Conservation (phyloP, 2,113 vertebrate genomes). For the Tragelaphus strepsiceros region DNA sequence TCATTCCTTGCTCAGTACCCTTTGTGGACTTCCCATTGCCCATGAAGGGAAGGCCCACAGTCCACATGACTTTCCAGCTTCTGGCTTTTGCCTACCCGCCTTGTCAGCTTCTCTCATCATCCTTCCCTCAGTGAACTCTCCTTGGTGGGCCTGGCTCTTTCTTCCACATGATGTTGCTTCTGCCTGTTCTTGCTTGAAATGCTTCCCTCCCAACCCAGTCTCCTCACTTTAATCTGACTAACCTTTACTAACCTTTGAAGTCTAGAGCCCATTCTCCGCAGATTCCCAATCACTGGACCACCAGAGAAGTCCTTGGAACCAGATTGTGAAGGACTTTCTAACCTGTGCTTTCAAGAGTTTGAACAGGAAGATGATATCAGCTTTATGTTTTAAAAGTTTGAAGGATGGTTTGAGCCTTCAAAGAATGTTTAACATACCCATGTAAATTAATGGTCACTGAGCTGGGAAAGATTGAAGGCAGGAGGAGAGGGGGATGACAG, state of each 20-base stretch:
- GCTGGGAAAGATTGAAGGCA: not conserved
- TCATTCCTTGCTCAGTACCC: not conserved
- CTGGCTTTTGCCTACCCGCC: not conserved
- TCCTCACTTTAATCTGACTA: not conserved
- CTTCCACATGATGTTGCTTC: not conserved
- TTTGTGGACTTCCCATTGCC: not conserved
- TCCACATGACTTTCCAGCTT: not conserved
- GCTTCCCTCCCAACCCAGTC: not conserved
- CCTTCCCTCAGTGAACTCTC: not conserved
- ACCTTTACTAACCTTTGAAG: not conserved
- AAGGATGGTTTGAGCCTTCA: not conserved
- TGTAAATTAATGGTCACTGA: not conserved
- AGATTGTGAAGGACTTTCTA: not conserved
- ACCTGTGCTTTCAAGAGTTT: not conserved
- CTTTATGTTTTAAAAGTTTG: not conserved
- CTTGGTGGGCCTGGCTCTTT: not conserved
- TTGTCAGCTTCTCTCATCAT: not conserved
- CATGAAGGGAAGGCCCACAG: not conserved
- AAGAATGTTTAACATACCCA: not conserved
- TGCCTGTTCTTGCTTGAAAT: not conserved
- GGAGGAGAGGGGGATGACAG: not conserved
- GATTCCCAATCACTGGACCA: not conserved
- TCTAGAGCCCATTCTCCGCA: not conserved
- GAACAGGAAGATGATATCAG: not conserved
- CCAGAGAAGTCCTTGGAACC: not conserved